Conservation (phyloP, 2,888 invertebrate species). For the Byasa hedistus region DNA sequence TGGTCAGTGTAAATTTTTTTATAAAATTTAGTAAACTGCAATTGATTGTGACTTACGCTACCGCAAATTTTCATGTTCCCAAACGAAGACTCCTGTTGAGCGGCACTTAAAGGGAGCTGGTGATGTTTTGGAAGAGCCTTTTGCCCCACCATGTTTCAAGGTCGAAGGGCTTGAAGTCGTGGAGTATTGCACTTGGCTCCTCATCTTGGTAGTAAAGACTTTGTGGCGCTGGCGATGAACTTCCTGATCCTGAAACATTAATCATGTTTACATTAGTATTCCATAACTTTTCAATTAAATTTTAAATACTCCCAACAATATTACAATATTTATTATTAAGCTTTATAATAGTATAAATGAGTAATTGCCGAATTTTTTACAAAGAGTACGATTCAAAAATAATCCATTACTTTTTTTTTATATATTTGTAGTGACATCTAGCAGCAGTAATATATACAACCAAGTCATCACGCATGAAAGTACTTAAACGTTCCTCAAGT, state of each 20-base stretch:
- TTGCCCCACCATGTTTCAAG: slow-evolving; percentile 95
- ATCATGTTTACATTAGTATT: not conserved
- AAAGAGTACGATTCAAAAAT: too few species aligned
- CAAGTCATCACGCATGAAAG: too few species aligned
- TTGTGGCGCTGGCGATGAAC: slow-evolving; percentile 67
- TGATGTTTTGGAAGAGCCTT: slow-evolving; percentile 90
- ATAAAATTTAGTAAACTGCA: slow-evolving; percentile 74
- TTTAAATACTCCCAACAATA: too few species aligned
- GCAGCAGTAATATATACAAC: too few species aligned
- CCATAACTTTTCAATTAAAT: not conserved
- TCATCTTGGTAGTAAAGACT: slow-evolving; percentile 86
- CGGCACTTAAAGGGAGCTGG: slow-evolving; percentile 83
- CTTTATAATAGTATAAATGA: too few species aligned
- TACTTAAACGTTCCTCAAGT: too few species aligned
- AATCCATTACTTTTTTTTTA: too few species aligned
- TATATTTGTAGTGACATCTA: too few species aligned
- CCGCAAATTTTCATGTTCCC: slow-evolving; percentile 54
- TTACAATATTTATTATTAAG: too few species aligned
- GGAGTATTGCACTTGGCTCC: slow-evolving; percentile 84
- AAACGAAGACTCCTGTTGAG: slow-evolving; percentile 32
- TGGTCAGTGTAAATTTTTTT: slow-evolving; percentile 21
- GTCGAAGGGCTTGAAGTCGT: slow-evolving; percentile 94
- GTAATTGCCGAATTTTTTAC: too few species aligned
- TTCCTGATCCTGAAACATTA: slow-evolving; percentile 52
- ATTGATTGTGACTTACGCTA: slow-evolving; percentile 76